Conservation (phyloP, 2,113 vertebrate species). For the Eptesicus fuscus region DNA sequence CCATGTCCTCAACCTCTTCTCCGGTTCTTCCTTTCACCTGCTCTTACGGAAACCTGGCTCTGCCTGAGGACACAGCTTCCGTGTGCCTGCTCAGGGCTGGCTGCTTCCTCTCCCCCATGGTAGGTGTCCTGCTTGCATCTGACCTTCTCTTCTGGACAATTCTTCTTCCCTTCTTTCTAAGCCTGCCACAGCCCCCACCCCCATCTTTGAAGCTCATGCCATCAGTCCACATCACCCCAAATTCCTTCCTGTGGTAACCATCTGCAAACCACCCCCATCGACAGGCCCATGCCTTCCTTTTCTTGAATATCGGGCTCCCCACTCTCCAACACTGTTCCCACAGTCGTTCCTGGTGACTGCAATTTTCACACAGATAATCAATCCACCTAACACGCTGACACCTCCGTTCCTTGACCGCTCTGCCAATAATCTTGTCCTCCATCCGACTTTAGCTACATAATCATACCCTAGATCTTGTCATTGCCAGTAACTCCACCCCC, state of each 20-base stretch:
- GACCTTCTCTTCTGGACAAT: not conserved
- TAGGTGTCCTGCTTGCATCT: not conserved
- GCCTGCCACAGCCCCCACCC: no score
- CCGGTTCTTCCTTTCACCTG: not conserved
- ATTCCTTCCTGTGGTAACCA: rapidly evolving
- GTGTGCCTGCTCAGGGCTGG: not conserved
- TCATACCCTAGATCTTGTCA: not conserved
- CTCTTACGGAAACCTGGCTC: not conserved
- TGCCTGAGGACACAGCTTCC: not conserved
- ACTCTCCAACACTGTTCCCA: not conserved
- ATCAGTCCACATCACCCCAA: not conserved
- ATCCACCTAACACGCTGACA: not conserved
- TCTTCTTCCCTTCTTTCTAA: not conserved
- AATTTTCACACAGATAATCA: not conserved
- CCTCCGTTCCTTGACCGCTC: not conserved
- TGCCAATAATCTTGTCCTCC: not conserved
- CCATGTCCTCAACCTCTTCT: not conserved
- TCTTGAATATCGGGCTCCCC: not conserved
- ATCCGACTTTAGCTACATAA: not conserved
- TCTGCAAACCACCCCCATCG: not conserved
- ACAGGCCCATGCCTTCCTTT: not conserved
- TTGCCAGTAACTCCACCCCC: no score
- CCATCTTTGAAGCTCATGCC: not conserved
- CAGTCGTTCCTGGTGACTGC: not conserved
- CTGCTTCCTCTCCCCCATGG: not conserved